Evolutionary conservation across 2,113 vertebrate species (phyloP), one percentile per base, ranked within the genome.

Genomic region (Ceyx cyanopectus): DNA sequence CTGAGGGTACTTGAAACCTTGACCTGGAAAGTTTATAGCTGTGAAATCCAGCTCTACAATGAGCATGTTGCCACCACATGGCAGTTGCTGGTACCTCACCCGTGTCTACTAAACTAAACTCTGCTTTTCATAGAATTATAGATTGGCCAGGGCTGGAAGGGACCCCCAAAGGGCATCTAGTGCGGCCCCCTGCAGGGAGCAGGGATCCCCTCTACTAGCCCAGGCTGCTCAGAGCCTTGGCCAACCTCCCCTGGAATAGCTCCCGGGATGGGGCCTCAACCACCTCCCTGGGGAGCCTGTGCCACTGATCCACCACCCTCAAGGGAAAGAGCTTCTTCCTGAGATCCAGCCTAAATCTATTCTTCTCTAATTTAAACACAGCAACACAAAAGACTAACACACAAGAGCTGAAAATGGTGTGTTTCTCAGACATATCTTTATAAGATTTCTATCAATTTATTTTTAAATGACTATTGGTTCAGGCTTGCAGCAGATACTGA

Each of bases 61-160:
- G 91, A 68, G 65, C n/a, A n/a, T 9, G 72, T 72, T 82, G 93
- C 95, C 91, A 90, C 89, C 95, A 5, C 41, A 37, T 34, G 95
- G 94, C 43, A 65, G 2, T 61, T 90, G 30, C 43, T 75, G 77
- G 45, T 65, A 34, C 80, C 74, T 69, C 91, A 56, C 40, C 53
- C 4, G 0, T 23, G 27, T 37, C 30, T 21, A 1, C 27, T 12
- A 46, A 32, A 15, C 14, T 30, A 19, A 51, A 8, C 4, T 0
- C 0, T 16, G 0, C 10, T 37, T 45, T n/a, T 11, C 10, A 10
- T 54, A 34, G n/a, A 53, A 65, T 13, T 23, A 26, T 26, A 51
- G 50, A 51, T 5, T 26, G 50, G 7, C 6, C 8, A 26, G 50
- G 50, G 50, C 26, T 51, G 50, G 24, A 51, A 51, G 50, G 50